Conservation (phyloP, 2,797 vertebrate species). For the Euphonia xanthogaster region DNA sequence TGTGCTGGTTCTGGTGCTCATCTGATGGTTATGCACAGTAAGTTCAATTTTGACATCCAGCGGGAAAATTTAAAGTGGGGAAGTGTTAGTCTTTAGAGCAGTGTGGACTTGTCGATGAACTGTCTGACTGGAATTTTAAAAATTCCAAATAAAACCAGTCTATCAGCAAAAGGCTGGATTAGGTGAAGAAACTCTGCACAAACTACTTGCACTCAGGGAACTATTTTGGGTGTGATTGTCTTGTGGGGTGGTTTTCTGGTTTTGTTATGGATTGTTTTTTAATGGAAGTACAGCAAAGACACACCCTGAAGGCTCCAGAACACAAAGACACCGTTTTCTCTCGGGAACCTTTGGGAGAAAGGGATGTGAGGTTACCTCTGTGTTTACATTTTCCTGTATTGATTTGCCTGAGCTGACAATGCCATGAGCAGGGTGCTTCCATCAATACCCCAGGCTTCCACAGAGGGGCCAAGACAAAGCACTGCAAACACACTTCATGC, state of each 20-base stretch:
- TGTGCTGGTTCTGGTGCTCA: not conserved
- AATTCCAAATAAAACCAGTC: not conserved
- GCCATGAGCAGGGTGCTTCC: not conserved
- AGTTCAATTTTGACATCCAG: not conserved
- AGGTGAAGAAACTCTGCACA: not conserved
- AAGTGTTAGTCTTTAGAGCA: not conserved
- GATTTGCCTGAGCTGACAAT: not conserved
- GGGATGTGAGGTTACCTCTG: not conserved
- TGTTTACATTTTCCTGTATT: not conserved
- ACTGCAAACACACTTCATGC: not conserved
- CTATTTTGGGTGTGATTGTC: not conserved
- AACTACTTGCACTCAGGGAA: not conserved
- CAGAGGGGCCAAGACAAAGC: not conserved
- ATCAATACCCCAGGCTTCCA: not conserved
- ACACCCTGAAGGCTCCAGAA: not conserved
- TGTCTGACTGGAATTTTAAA: not conserved
- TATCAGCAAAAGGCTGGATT: not conserved
- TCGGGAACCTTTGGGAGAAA: not conserved
- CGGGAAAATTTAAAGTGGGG: not conserved
- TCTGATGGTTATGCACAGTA: not conserved
- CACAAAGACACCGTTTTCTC: not conserved
- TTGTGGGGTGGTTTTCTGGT: accelerated
- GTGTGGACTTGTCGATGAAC: not conserved
- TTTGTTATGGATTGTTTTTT: not conserved
- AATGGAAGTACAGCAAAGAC: not conserved